Evolutionary conservation across 35 echinoderm and acorn worm species (phyloP).

Genomic region (Lytechinus variegatus): DNA sequence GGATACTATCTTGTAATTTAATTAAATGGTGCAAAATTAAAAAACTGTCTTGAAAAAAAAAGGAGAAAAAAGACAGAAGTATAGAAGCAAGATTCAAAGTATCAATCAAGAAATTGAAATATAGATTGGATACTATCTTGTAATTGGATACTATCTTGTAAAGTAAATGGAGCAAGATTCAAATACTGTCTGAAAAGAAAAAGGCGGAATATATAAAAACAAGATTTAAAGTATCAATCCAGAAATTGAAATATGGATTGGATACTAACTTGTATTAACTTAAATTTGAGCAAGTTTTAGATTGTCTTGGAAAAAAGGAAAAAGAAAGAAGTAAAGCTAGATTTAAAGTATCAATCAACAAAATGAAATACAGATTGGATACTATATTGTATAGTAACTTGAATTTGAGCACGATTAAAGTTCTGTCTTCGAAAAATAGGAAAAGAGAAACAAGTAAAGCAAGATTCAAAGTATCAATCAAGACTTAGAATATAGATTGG

Average conservation of each 20-base stretch:
- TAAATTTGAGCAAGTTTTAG: too few species aligned
- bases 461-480: conserved; percentile 45
- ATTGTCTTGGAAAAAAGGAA: too few species aligned
- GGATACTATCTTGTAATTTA: not conserved
- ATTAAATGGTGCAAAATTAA: too few species aligned
- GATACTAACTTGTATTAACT: not conserved
- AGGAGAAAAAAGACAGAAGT: not conserved
- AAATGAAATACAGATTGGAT: too few species aligned
- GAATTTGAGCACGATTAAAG: too few species aligned
- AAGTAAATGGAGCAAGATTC: not conserved
- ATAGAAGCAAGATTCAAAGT: not conserved
- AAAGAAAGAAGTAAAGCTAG: not conserved
- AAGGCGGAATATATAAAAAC: not conserved
- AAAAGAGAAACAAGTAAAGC: not conserved
- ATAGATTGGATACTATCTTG: conserved; percentile 30
- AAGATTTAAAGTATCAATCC: not conserved
- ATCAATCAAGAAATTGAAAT: not conserved
- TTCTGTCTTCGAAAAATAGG: too few species aligned
- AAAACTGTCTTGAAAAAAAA: not conserved
- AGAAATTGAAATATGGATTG: not conserved
- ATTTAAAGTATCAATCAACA: conserved; percentile 18
- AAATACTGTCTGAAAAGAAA: not conserved
- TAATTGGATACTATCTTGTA: not conserved
- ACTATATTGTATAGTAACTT: too few species aligned
- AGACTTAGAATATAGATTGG: not conserved